A percentile compares a stretch with the other conserved stretches of the same genome.
These are phyloP conservation scores for Psittacus erithacus DNA, from an alignment of 2,113 vertebrate species.

Conservation along the genomic window DNA sequence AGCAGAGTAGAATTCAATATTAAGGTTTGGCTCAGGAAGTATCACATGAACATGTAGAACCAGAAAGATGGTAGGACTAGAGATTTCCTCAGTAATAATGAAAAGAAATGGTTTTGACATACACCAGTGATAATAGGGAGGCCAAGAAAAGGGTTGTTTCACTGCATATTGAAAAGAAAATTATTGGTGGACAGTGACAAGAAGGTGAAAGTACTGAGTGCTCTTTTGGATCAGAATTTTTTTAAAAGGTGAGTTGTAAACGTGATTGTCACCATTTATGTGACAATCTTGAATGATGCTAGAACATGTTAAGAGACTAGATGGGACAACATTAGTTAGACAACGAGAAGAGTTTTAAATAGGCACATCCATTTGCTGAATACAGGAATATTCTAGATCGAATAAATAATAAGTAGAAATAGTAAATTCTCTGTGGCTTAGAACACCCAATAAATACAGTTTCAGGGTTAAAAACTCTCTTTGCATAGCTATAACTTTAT, in stretches of 20 bases:
- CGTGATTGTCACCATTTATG: neutral
- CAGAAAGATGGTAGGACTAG: neutral
- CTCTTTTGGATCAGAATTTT: neutral
- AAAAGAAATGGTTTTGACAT: neutral
- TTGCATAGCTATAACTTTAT: neutral
- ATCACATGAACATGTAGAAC: neutral
- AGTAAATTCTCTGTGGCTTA: neutral
- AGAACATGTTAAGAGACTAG: neutral
- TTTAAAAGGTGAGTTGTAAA: neutral
- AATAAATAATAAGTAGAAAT: neutral
- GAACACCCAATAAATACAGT: neutral
- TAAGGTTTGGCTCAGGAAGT: neutral
- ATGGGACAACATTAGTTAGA: neutral
- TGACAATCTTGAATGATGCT: neutral
- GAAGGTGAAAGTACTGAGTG: neutral
- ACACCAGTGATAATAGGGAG: neutral
- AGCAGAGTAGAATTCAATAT: neutral
- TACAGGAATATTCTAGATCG: neutral
- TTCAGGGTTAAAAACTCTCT: neutral
- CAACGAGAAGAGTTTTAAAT: neutral
- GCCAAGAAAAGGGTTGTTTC: neutral
- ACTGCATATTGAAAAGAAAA: neutral
- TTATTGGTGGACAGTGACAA: neutral
- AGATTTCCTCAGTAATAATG: neutral
- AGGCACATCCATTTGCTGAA: neutral